phyloP scores from a whole-genome alignment of 2,888 invertebrate genomes.

The Aphodius sticticus region DNA sequence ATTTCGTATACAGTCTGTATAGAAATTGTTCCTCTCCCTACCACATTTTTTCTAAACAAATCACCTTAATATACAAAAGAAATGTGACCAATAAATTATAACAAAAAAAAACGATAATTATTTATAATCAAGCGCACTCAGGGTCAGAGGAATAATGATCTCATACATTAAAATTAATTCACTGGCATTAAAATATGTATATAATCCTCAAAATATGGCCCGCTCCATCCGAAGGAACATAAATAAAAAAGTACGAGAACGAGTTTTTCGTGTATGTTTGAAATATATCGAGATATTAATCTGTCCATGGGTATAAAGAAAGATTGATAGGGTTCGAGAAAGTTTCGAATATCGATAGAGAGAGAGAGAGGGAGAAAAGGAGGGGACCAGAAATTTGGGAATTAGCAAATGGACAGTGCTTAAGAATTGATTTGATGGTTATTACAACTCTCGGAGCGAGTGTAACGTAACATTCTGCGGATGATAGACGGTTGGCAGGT shows the following conservation, averaged over 20 bases:
- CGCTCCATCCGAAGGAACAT: background rate
- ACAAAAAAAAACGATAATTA: background rate
- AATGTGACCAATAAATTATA: background rate
- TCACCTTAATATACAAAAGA: background rate
- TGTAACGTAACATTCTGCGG: constrained; percentile 23
- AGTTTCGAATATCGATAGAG: background rate
- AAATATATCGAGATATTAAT: background rate
- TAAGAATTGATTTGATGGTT: background rate
- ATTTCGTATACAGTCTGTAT: no score
- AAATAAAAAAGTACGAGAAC: background rate
- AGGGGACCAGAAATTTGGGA: background rate
- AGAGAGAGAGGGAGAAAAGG: background rate
- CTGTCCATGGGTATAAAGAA: background rate
- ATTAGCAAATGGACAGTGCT: background rate
- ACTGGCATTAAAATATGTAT: background rate
- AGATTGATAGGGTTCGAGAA: constrained; percentile 4
- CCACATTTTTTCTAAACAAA: background rate
- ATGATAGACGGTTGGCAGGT: constrained; percentile 50
- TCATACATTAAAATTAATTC: background rate
- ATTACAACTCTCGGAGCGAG: background rate
- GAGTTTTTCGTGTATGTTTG: background rate
- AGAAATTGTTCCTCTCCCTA: no score
- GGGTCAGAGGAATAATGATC: background rate
- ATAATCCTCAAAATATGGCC: background rate
- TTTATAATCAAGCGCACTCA: background rate